Base-by-base conservation (phyloP, 1,140 invertebrate genomes). In the Lepidurus couesii region DNA sequence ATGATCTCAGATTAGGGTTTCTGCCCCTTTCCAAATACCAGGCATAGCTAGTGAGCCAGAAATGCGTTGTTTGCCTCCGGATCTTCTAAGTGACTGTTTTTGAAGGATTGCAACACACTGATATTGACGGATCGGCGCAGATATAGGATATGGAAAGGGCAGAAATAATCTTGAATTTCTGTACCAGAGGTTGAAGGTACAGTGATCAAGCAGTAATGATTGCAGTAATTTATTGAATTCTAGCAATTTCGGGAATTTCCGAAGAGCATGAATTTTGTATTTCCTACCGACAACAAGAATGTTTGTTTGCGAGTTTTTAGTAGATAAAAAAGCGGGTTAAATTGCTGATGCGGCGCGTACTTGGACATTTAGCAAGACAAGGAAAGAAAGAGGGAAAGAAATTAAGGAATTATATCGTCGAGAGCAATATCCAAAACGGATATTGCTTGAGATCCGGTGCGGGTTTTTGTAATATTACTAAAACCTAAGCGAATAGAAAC, bases 211-310 rank as follows among this genome's bases (percentile, higher is more conserved):
- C 34, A 34, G 34, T 34, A 34, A 34, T 34, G 34, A 34, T 34
- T 34, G 34, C 34, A 4, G 34, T 34, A 34, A 34, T 34, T 34
- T 34, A 34, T 34, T 34, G 34, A 34, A 4, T 34, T 34, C 34
- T 3, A 34, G 34, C 2, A 3, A 34, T 16, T 11, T 65, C 9
- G 8, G 21, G 0, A 16, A 7, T 65, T 65, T 16, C 13, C 9
- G 53, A 65, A n/a, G 53, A 65, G 53, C 53, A 65, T 21, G 16
- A 65, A 16, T 65, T 65, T 65, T 65, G 53, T 65, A 65, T 65
- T 65, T 65, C 45, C 53, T 65, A 65, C 21, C 6, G 21, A 13
- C 21, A 65, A 65, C 0, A 65, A 21, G 53, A 65, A 65, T 65
- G 53, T 65, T 65, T 13, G 9, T n/a, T 34, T 34, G 34, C 53